Evolutionary conservation across 2,888 invertebrate species (phyloP).

Genomic region (Plagodis dolabraria): DNA sequence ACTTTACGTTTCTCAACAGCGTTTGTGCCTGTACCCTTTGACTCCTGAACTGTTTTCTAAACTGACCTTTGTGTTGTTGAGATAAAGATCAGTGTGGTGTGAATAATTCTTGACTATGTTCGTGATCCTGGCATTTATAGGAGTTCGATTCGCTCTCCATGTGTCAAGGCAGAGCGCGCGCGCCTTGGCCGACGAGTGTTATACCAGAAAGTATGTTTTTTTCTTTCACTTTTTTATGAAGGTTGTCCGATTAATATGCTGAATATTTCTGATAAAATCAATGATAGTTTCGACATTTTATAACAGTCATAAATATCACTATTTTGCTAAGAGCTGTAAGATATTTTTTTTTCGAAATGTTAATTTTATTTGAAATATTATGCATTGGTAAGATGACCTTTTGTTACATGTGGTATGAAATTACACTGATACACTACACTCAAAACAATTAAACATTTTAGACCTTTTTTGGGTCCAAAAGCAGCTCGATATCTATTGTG

Average conservation of each 20-base stretch:
- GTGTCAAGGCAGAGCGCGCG: slow-evolving; percentile 77
- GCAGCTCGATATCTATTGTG: too few species aligned
- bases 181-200: slow-evolving; percentile 78
- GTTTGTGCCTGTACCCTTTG: slow-evolving; percentile 19
- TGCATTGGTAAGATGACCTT: neutral
- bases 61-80: slow-evolving; percentile 25
- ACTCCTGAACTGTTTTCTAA: slow-evolving; percentile 25
- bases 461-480: too few species aligned
- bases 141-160: slow-evolving; percentile 76
- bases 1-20: slow-evolving; percentile 4
- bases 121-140: slow-evolving; percentile 78
- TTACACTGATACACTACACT: neutral
- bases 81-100: slow-evolving; percentile 42
- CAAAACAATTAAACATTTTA: neutral
- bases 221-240: slow-evolving; percentile 13
- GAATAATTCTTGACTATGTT: slow-evolving; percentile 62
- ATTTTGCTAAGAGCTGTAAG: too few species aligned
- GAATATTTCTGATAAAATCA: too few species aligned
- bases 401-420: slow-evolving; percentile 16
- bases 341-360: too few species aligned
- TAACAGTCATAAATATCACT: too few species aligned
- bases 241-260: too few species aligned
- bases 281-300: too few species aligned
- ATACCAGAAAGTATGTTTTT: slow-evolving; percentile 75
- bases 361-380: neutral